Evolutionary conservation across 2,113 vertebrate genomes (phyloP).

Genomic region (Heteronetta atricapilla): DNA sequence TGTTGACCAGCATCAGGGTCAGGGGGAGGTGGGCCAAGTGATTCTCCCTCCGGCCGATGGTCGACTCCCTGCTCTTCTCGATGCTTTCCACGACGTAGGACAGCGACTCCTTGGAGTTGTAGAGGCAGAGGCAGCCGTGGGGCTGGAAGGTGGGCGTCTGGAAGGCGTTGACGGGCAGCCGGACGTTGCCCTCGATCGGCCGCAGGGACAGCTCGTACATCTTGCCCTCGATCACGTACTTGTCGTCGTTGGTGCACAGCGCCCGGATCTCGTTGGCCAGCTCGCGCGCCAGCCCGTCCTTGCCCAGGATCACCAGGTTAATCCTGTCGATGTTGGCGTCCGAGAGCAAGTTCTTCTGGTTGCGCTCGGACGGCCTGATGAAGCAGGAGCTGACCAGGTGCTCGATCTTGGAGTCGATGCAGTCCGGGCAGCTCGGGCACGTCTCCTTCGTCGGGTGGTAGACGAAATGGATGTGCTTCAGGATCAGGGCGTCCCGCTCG

Average conservation of each 20-base stretch:
- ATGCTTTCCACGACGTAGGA: conserved; percentile 94
- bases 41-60: conserved; percentile 84
- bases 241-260: conserved; percentile 92
- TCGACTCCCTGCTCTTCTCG: conserved; percentile 90
- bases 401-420: conserved; percentile 91
- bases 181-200: conserved; percentile 95
- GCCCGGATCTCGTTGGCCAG: conserved; percentile 96
- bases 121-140: conserved; percentile 95
- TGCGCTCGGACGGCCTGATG: conserved; percentile 82
- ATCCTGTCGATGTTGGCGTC: conserved; percentile 85
- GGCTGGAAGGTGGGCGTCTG: conserved; percentile 94
- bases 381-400: conserved; percentile 86
- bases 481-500: conserved; percentile 91
- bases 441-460: conserved; percentile 98
- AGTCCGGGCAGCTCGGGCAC: conserved; percentile 87
- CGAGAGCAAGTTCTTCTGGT: conserved; percentile 80
- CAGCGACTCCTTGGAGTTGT: conserved; percentile 96
- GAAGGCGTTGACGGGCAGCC: conserved; percentile 95
- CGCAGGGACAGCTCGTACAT: conserved; percentile 91
- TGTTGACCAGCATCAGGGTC: conserved; percentile 89
- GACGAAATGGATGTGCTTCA: conserved; percentile 99
- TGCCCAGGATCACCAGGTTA: conserved; percentile 94
- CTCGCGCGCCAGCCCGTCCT: conserved; percentile 92
- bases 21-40: conserved; percentile 84
- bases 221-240: conserved; percentile 91